Base-by-base conservation (phyloP, 2,888 invertebrate genomes). In the Aspidiotus destructor region DNA sequence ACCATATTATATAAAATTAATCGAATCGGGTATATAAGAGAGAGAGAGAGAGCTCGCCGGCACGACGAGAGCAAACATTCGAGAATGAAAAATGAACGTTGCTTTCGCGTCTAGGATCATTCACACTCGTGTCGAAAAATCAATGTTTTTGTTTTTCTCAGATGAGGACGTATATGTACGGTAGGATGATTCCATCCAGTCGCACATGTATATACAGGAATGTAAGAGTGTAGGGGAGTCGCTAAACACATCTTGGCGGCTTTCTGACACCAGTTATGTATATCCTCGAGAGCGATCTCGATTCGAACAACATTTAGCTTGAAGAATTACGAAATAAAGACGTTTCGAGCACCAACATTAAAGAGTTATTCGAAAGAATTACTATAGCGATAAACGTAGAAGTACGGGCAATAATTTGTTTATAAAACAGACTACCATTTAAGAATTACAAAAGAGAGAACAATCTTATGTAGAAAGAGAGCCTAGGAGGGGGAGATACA, bases 281-380 rank as follows among this genome's bases (percentile, higher is more conserved):
- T 13, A 48, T 48, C 48, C n/a, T 48, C n/a, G 10, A 11, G 48
- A n/a, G 10, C 48, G 48, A 48, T 28, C 28, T 28, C 28, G 28
- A 28, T 28, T 28, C 28, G 28, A 28, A 28, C 5, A 28, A 48
- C 48, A 48, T 48, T 48, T 6, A 48, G 48, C 48, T 48, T 48
- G 48, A 48, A 48, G 48, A 13, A 48, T 48, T 48, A 48, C 48
- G 48, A 48, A 48, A 58, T 58, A 28, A 11, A 58, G 58, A 58
- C 58, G 58, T 58, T 58, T 58, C 2, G 13, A 28, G 13, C 16
- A 28, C 58, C 55, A 28, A 13, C 58, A 28, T 58, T 58, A 58
- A 58, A 40, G 58, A 40, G 28, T 58, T 58, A 58, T 58, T 58
- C 40, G 58, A 40, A 28, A 58, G 58, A 58, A 58, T 58, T 58